Evolutionary conservation across 1,140 invertebrate species (phyloP), one percentile per base, ranked within the genome.

Genomic region (Schmidtea mediterranea): DNA sequence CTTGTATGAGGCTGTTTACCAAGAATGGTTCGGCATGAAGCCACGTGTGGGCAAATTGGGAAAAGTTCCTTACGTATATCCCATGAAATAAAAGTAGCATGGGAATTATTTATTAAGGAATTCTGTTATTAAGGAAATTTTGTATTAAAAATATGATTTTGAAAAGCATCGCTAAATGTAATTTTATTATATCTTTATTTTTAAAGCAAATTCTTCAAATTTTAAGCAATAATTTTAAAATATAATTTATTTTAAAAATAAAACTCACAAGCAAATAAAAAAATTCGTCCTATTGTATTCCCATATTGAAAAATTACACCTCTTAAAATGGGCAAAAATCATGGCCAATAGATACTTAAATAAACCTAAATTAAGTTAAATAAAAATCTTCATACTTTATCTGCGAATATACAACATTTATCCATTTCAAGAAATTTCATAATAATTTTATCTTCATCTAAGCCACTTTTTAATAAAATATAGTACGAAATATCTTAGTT

Each of bases 311-410:
- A 69, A 62, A 1, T 59, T 55, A 26, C 71, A 71, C 54, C 72
- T 60, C 49, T 69, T 62, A 57, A 74, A 73, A 57, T 73, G 73
- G 2, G 65, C 67, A 62, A 73, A 73, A 2, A 71, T 69, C 70
- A 73, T 73, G 2, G 72, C 71, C 26, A 74, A 55, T 3, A 73
- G 59, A 58, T 73, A 73, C 59, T 71, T 52, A 46, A 56, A 16
- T 49, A 12, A 8, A 22, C 3, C 12, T 40, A 13, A 41, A 19
- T 13, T 43, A 41, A 13, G 21, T 6, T 43, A 32, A 16, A 26
- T 9, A 12, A 5, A 18, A 8, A 15, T 21, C 15, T 49, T 21
- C 26, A 45, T 58, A 64, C 62, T 57, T 64, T 64, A 49, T 64
- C 62, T 22, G 62, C 57, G 23, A 64, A 57, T 51, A 53, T 55